Base-by-base conservation (phyloP, 2,888 invertebrate genomes). In the Watsonalla cultraria region DNA sequence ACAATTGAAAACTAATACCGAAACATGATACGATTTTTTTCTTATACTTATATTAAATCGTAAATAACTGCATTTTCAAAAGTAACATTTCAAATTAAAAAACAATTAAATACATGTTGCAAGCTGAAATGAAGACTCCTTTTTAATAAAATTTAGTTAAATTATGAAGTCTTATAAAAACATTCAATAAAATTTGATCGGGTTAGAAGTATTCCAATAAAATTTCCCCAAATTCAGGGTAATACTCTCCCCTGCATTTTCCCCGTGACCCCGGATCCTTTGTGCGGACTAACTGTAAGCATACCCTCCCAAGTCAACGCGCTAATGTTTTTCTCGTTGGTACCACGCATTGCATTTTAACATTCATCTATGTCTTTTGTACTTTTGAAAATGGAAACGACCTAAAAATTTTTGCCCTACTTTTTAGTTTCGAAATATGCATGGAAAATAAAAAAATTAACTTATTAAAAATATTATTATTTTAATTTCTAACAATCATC, bases 261-360 rank as follows among this genome's bases (percentile, higher is more conserved):
- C 67, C 66, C 65, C 63, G 70, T 73, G 77, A 78, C 77, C 78
- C 80, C 72, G 69, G 76, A 80, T 80, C 81, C 83, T 83, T 86
- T 83, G 82, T 84, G 78, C 74, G 72, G 77, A 80, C 79, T 76
- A 80, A 78, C 78, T 80, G 79, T 71, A 74, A 77, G 76, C 75
- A 74, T 81, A 76, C 78, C 77, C 79, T 74, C 68, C 42, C 42
- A 76, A 70, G 4, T 72, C 14, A 53, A 34, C 34, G 70, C 68
- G 74, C 72, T 72, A 74, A 78, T 78, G 73, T 77, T 74, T 76
- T 71, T 64, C 42, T 11, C 55, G 57, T 74, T 71, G 59, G 76
- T 57, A 45, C 78, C 68, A 15, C 66, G 56, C 76, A 42, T 42
- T 47, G 33, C 47, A 51, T 34, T 13, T 24, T 5, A 47, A 34